Base-by-base conservation (phyloP, 30 jellyfish, hydroid and myxozoan genomes). In the Morbakka virulenta region DNA sequence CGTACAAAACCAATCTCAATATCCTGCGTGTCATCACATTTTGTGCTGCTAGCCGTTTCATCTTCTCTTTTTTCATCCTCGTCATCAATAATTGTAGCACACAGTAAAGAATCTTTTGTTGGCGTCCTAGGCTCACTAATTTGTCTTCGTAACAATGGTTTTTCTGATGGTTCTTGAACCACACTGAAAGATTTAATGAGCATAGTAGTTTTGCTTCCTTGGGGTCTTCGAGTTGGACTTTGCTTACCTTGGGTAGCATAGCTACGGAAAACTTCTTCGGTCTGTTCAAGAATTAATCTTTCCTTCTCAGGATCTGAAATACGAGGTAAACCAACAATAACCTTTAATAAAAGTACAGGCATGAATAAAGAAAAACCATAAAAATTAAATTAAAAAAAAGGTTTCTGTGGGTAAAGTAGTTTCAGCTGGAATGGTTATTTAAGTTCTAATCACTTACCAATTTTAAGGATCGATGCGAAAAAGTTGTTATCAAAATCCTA, bases 301-400 rank as follows among this genome's bases (percentile, higher is more conserved):
- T 82, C 94, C 9, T 82, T 83, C 35, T 82, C 94, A 2, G 94
- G 94, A 62, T 82, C 94, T 82, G 35, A 3, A 51, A 33, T n/a
- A n/a, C n/a, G n/a, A n/a, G n/a, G n/a, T n/a, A n/a, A n/a, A n/a
- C n/a, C n/a, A n/a, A n/a, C n/a, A n/a, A n/a, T n/a, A n/a, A n/a
- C n/a, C n/a, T n/a, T n/a, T n/a, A n/a, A n/a, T n/a, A n/a, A n/a
- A n/a, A n/a, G n/a, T n/a, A n/a, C n/a, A n/a, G n/a, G n/a, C n/a
- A n/a, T n/a, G n/a, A n/a, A n/a, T n/a, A n/a, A n/a, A n/a, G n/a
- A n/a, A n/a, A n/a, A n/a, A n/a, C n/a, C n/a, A n/a, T n/a, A n/a
- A n/a, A n/a, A n/a, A n/a, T n/a, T n/a, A n/a, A n/a, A n/a, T n/a
- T n/a, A n/a, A n/a, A n/a, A n/a, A n/a, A n/a, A n/a, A n/a, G n/a